These are phyloP conservation scores for Hesperophylax magnus DNA, from an alignment of 1,140 invertebrate species.

Conservation along the genomic window DNA sequence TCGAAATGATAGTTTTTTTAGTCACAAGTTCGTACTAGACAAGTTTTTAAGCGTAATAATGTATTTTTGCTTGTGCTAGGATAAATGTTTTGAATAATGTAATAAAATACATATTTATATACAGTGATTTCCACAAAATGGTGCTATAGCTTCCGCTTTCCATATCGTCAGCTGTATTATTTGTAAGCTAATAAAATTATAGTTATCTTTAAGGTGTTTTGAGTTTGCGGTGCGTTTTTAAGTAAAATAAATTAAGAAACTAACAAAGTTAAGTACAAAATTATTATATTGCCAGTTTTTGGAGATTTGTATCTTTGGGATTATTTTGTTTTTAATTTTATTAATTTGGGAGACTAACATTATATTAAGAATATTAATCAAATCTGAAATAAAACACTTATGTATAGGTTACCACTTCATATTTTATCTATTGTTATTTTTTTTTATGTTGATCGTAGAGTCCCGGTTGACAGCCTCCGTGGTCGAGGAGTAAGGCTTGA, in stretches of 20 bases:
- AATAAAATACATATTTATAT: neutral
- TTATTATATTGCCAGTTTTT: neutral
- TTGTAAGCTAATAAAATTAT: neutral
- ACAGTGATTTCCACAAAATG: constrained; percentile 8
- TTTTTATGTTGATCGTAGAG: too few relatives aligned
- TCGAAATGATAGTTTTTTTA: neutral
- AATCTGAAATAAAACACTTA: too few relatives aligned
- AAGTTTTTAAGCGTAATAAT: neutral
- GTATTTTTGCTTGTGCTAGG: neutral
- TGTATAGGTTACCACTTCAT: too few relatives aligned
- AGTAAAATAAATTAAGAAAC: neutral
- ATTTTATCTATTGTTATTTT: too few relatives aligned
- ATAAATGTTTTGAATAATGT: neutral
- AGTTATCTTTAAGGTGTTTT: neutral
- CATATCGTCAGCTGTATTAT: constrained; percentile 1
- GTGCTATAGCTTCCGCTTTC: constrained; percentile 9
- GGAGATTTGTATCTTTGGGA: too few relatives aligned
- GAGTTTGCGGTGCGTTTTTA: neutral
- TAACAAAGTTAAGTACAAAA: neutral
- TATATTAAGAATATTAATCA: too few relatives aligned
- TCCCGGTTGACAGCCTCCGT: too few relatives aligned
- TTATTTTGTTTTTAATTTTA: too few relatives aligned
- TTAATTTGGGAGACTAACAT: too few relatives aligned
- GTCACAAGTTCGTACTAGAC: neutral
- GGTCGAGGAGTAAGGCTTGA: too few relatives aligned